Base-by-base conservation (phyloP, 2,113 vertebrate species). In the Ceyx margarethae region DNA sequence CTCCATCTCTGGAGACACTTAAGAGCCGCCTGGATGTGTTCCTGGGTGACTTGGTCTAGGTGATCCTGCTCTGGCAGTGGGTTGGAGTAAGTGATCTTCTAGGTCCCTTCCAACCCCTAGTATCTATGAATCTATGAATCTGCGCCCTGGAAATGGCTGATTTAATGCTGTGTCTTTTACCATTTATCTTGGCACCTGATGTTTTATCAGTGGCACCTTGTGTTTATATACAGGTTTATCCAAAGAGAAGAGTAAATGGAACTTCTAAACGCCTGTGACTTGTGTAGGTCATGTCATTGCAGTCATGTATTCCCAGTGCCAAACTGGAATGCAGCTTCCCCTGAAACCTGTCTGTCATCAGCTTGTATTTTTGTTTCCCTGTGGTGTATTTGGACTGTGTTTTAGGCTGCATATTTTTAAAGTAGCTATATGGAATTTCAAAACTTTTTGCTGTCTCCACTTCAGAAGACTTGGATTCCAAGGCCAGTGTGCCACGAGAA, bases 101-200 rank as follows among this genome's bases (percentile, higher is more conserved):
- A 37, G 9, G 37, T 37, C 37, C 37, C 37, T 37, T 37, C 37
- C 37, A 37, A 10, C 37, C 37, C 37, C 37, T 37, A 37, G 10
- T 37, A 37, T 37, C 37, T 37, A 37, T 37, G 37, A 37, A 37
- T 69, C 54, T 80, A 76, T 91, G 75, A 91, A 87, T 68, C 50
- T 54, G 67, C 51, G 75, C 78, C 58, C 56, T 93, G 46, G n/a
- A 93, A 92, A 91, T 76, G 71, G 25, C 78, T 94, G 45, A 43
- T 85, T 92, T 89, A 93, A 84, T 85, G 43, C 46, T 48, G 18
- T 50, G 5, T 56, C 60, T 87, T 91, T 89, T 89, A 79, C 23
- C 31, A 11, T 87, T 89, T 79, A 75, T 91, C 74, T 66, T 89
- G 64, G 74, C 51, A 80, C 56, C 37, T 40, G 15, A 48, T 31